A percentile compares a stretch with the other conserved stretches of the same genome.
Evolutionary conservation across 2,888 invertebrate species (phyloP).

Genomic region (Electrophaes corylata): DNA sequence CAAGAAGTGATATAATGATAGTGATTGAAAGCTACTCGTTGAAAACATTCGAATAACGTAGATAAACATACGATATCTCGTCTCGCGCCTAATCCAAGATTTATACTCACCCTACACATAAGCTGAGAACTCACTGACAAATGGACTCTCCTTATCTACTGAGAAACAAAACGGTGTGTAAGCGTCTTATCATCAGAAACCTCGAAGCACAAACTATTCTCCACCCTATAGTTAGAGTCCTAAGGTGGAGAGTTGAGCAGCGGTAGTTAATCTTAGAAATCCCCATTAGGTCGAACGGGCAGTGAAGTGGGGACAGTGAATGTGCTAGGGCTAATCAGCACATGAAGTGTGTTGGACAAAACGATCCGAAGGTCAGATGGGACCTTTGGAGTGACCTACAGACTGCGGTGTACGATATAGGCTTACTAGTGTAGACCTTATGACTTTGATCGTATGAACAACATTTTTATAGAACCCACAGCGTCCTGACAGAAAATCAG

Average conservation of each 20-base stretch:
- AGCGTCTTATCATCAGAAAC: slow-evolving; percentile 35
- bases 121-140: slow-evolving; percentile 38
- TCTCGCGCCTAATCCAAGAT: slow-evolving; percentile 28
- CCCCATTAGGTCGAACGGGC: slow-evolving; percentile 40
- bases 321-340: slow-evolving; percentile 40
- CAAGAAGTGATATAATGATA: no score
- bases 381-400: slow-evolving; percentile 6
- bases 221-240: slow-evolving; percentile 1
- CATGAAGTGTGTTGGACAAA: slow-evolving; percentile 25
- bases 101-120: slow-evolving; percentile 32
- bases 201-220: neutral
- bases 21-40: neutral
- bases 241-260: slow-evolving; percentile 9
- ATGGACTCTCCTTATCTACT: slow-evolving; percentile 37
- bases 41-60: neutral
- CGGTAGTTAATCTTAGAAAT: slow-evolving; percentile 35
- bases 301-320: slow-evolving; percentile 39
- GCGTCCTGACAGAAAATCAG: no score
- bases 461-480: neutral
- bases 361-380: slow-evolving; percentile 19
- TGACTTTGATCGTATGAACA: neutral
- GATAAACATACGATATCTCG: slow-evolving; percentile 20
- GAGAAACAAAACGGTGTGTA: slow-evolving; percentile 39
- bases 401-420: neutral
- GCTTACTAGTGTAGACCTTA: neutral